phyloP scores from a whole-genome alignment of 2,113 vertebrate genomes.

The Pongo pygmaeus region DNA sequence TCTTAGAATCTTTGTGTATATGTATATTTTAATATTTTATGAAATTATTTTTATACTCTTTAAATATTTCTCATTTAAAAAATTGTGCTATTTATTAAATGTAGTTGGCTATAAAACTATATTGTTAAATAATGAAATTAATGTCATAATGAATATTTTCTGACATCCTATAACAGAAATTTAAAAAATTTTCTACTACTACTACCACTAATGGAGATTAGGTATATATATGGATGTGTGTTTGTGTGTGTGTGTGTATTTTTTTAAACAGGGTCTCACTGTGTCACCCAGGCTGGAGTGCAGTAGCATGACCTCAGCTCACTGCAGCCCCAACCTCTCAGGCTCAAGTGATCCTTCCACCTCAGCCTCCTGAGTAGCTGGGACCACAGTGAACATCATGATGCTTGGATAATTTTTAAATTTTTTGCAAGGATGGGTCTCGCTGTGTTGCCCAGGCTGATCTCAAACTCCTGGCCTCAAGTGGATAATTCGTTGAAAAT shows the following conservation, averaged over 20 bases:
- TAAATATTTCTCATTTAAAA: slow-evolving; percentile 26
- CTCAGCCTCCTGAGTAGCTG: too few relatives aligned
- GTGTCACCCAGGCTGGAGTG: background rate
- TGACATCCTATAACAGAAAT: background rate
- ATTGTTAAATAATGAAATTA: background rate
- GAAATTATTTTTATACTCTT: background rate
- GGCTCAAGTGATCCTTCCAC: too few relatives aligned
- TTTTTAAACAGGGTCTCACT: background rate
- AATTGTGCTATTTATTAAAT: background rate
- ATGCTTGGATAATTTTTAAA: too few relatives aligned
- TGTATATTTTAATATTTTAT: background rate
- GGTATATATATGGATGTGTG: background rate
- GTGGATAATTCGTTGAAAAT: background rate
- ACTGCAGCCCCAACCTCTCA: too few relatives aligned
- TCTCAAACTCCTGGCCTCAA: background rate
- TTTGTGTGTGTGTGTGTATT: too few relatives aligned
- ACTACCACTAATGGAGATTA: background rate
- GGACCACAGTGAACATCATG: too few relatives aligned
- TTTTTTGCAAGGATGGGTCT: background rate
- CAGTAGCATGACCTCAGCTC: background rate
- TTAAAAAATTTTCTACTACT: background rate
- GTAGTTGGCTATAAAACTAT: background rate
- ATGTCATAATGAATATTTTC: background rate
- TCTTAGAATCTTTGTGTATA: background rate
- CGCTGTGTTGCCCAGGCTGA: background rate